Conservation (phyloP, 1,140 invertebrate genomes). For the Bombus fervidus region DNA sequence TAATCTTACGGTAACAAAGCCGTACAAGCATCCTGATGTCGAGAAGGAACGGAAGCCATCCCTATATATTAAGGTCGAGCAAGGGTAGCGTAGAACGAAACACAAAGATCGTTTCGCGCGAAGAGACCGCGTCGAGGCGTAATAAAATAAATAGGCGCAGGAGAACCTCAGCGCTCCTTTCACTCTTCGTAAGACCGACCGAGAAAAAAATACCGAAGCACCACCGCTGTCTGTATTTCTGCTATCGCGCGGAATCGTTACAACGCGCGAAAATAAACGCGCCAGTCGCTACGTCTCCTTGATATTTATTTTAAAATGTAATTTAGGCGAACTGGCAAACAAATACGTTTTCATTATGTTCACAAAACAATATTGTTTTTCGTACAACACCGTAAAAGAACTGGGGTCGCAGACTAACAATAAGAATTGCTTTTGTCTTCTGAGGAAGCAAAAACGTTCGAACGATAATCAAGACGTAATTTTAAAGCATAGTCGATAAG, state of each 20-base stretch:
- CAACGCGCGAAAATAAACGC: background rate
- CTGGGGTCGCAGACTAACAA: background rate
- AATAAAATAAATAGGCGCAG: slow-evolving; percentile 39
- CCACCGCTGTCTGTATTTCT: background rate
- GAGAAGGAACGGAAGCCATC: slow-evolving; percentile 21
- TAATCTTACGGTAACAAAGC: slow-evolving; percentile 62
- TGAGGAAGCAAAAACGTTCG: background rate
- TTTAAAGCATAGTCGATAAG: background rate
- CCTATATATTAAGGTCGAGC: slow-evolving; percentile 11
- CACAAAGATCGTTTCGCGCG: slow-evolving; percentile 35
- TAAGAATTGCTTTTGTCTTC: background rate
- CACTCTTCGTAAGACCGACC: background rate
- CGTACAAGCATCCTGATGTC: slow-evolving; percentile 44
- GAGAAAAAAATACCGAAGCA: background rate
- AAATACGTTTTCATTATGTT: background rate
- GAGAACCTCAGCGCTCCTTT: background rate
- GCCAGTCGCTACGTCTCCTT: background rate
- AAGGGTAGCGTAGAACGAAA: slow-evolving; percentile 17
- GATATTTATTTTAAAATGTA: slow-evolving; percentile 3
- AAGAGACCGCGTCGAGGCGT: slow-evolving; percentile 9
- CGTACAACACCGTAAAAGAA: too few species aligned
- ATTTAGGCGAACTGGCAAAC: background rate
- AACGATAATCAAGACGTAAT: background rate
- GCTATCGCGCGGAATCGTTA: background rate
- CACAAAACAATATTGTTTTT: background rate